These are phyloP conservation scores for Heliconius hermathena DNA, from an alignment of 1,140 invertebrate species.

Conservation along the genomic window DNA sequence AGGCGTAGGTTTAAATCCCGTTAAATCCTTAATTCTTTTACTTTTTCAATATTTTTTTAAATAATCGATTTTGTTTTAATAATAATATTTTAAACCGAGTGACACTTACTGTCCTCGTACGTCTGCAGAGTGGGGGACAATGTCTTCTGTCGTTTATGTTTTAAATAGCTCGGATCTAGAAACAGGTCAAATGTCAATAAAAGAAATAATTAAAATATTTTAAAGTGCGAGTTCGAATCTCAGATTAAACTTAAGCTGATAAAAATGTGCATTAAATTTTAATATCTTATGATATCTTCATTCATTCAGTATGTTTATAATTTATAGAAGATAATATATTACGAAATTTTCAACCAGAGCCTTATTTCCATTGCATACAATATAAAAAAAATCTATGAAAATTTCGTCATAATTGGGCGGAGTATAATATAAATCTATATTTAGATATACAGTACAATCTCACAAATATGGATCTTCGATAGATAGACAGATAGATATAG, in stretches of 20 bases:
- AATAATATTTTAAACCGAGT: neutral
- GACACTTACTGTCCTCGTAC: conserved; percentile 55
- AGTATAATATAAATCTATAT: neutral
- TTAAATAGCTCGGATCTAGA: conserved; percentile 61
- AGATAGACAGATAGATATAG: too few relatives aligned
- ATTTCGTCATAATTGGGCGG: neutral
- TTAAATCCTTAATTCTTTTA: too few relatives aligned
- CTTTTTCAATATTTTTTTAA: too few relatives aligned
- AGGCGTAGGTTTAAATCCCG: too few relatives aligned
- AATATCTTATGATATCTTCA: neutral
- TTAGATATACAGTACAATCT: too few relatives aligned
- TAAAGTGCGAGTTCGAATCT: neutral
- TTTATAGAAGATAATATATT: too few relatives aligned
- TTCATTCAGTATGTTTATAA: too few relatives aligned
- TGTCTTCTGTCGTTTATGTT: conserved; percentile 56
- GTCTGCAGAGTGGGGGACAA: conserved; percentile 39
- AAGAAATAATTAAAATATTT: neutral
- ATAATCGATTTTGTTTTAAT: neutral
- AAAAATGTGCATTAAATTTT: neutral
- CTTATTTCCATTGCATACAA: too few relatives aligned
- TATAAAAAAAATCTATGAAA: neutral
- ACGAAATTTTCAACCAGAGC: too few relatives aligned
- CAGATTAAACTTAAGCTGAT: neutral
- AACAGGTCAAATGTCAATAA: conserved; percentile 36
- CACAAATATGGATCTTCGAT: too few relatives aligned